Base-by-base conservation (phyloP, 2,888 invertebrate genomes). In the Temnothorax rugatulus region DNA sequence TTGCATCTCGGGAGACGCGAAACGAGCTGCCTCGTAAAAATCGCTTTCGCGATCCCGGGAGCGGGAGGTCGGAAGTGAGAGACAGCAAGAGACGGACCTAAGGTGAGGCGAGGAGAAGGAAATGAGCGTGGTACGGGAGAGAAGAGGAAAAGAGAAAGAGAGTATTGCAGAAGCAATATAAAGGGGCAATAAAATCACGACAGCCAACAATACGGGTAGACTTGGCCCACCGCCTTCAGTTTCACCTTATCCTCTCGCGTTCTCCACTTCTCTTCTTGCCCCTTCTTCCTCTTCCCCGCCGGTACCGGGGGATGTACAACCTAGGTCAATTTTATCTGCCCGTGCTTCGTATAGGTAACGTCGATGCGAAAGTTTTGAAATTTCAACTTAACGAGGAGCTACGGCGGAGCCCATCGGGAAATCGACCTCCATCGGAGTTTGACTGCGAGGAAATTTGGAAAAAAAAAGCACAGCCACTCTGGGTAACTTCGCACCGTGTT, bases 171-270 rank as follows among this genome's bases (percentile, higher is more conserved):
- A 91, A 88, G 91, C 92, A 92, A 92, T 93, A 92, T 92, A 93
- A 93, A 91, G 84, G 91, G 84, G 90, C 92, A 93, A 93, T 94
- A 94, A 93, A 94, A 93, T 93, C 92, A 91, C 89, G 86, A 90
- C 82, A 84, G 47, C 82, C 84, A 87, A 90, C 90, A 90, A 90
- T 90, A 90, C 89, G 85, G 75, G 71, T 74, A 50, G 85, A 87
- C 86, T 83, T 86, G 82, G 82, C 63, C 84, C 84, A 84, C 57
- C 79, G 59, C 50, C 66, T 69, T 71, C 81, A 38, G 73, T 64
- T 71, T 71, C 75, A 34, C 76, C 69, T 76, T 69, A 84, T 84
- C 25, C 66, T 59, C 71, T 84, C 73, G 44, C 59, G 34, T 73
- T 77, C 61, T 84, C 54, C 59, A 44, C 15, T 57, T 63, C 83